Conservation (phyloP, 2,888 invertebrate species). For the Rhagophthalmus giganteus region DNA sequence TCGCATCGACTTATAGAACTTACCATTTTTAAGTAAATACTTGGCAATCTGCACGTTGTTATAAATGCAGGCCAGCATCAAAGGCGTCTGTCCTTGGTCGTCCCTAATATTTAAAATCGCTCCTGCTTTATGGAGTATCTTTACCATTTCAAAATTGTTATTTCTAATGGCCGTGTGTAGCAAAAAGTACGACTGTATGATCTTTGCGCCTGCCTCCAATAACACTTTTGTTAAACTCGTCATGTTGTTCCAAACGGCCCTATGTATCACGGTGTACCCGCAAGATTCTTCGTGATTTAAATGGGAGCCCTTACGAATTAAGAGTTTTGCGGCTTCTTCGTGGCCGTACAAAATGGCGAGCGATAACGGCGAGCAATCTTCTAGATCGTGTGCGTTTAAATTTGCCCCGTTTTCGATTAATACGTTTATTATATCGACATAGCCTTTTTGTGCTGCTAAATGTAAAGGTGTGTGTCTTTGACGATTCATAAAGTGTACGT, state of each 20-base stretch:
- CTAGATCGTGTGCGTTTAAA: conserved; percentile 51
- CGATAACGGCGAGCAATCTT: conserved; percentile 57
- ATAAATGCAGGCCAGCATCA: conserved; percentile 61
- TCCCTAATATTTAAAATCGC: conserved; percentile 65
- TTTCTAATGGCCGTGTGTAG: conserved; percentile 69
- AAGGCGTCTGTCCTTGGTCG: conserved; percentile 69
- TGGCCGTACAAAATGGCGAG: conserved; percentile 54
- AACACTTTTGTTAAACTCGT: conserved; percentile 62
- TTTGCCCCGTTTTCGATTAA: conserved; percentile 50
- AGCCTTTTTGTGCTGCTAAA: conserved; percentile 46
- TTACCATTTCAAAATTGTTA: conserved; percentile 63
- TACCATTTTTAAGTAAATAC: conserved; percentile 62
- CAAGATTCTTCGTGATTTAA: conserved; percentile 71
- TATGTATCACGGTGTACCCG: conserved; percentile 70
- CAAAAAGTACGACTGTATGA: conserved; percentile 70
- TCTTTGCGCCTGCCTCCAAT: conserved; percentile 67
- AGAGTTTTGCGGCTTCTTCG: conserved; percentile 53
- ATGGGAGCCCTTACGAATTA: conserved; percentile 64
- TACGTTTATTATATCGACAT: conserved; percentile 40
- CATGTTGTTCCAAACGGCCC: conserved; percentile 70
- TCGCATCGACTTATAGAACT: too few species aligned
- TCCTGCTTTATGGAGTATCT: conserved; percentile 61
- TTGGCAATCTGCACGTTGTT: conserved; percentile 56
- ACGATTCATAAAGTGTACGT: conserved; percentile 59
- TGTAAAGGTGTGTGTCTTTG: conserved; percentile 50